Base-by-base conservation (phyloP, 2,888 invertebrate species). In the Stenichneumon culpator region DNA sequence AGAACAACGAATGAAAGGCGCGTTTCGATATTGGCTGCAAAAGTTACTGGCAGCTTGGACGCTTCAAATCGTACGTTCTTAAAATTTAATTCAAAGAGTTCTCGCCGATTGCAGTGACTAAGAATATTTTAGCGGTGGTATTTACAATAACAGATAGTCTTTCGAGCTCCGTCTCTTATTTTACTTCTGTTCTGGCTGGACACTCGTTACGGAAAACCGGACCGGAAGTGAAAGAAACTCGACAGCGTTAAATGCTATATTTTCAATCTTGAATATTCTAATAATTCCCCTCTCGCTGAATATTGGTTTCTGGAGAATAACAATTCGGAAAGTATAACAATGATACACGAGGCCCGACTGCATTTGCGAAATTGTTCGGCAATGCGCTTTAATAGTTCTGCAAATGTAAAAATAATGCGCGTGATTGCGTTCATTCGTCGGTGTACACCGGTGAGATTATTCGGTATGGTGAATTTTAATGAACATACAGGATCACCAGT, bases 401-500 rank as follows among this genome's bases (percentile, higher is more conserved):
- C 25, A 14, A 14, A 4, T 22, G 9, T 25, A 25, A 25, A 22
- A 7, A 25, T 16, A 47, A 47, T 22, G 57, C 25, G 25, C 25
- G 11, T 11, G 14, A 57, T 22, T 4, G 25, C 57, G 3, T 1
- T 25, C 9, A 11, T 57, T 57, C 11, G 9, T 22, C 25, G 11
- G 25, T 0, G 25, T 14, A 47, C 3, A 47, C 16, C 16, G 14
- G 5, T 14, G 22, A 1, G 4, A 25, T 57, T 57, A 25, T 57
- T 25, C 9, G 25, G 0, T 25, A 22, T 25, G 57, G 4, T 11
- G 19, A 39, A 67, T 67, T 57, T 57, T n/a, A 22, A 57, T 25
- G 22, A 57, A 22, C 3, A 14, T 14, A 25, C 57, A 57, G 54
- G n/a, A 22, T 67, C 67, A 67, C 22, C 67, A 67, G 19, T 67